These are phyloP conservation scores for Eubasilissa splendida DNA, from an alignment of 2,888 invertebrate species.

Conservation along the genomic window DNA sequence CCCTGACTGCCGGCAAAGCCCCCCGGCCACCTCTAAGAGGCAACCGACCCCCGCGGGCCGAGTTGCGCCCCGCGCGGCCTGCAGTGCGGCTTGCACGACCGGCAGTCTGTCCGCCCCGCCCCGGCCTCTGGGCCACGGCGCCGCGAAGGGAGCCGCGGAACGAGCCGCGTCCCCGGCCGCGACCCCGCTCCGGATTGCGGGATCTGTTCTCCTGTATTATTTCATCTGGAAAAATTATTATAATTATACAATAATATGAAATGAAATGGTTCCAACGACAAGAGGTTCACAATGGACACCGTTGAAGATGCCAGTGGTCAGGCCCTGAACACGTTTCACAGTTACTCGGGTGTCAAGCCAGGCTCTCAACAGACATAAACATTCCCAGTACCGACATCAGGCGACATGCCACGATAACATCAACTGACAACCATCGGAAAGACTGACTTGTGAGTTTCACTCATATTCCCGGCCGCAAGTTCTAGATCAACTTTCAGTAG, in stretches of 20 bases:
- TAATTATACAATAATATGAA: not conserved
- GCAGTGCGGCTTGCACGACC: constrained; percentile 14
- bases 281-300: too few relatives aligned
- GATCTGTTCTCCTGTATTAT: constrained; percentile 50
- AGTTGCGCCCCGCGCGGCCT: not conserved
- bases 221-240: constrained; percentile 45
- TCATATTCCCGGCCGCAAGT: too few relatives aligned
- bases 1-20: constrained; percentile 8
- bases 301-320: too few relatives aligned
- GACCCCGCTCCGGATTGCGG: constrained; percentile 2
- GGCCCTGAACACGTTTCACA: too few relatives aligned
- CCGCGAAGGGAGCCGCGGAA: constrained; percentile 25
- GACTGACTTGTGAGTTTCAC: too few relatives aligned
- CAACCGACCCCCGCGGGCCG: not conserved
- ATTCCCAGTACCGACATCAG: too few relatives aligned
- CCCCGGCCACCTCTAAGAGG: not conserved
- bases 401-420: too few relatives aligned
- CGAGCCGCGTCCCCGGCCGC: constrained; percentile 42
- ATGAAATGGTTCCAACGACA: too few relatives aligned
- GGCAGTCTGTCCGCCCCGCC: not conserved
- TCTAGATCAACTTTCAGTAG: too few relatives aligned
- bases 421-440: too few relatives aligned
- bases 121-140: not conserved
- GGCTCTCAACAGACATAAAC: too few relatives aligned
- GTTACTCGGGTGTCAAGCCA: too few relatives aligned